Percentiles rank a stretch among this genome's conserved stretches.
phyloP scores from a whole-genome alignment of 2,888 invertebrate genomes.

The Mystacides longicornis region DNA sequence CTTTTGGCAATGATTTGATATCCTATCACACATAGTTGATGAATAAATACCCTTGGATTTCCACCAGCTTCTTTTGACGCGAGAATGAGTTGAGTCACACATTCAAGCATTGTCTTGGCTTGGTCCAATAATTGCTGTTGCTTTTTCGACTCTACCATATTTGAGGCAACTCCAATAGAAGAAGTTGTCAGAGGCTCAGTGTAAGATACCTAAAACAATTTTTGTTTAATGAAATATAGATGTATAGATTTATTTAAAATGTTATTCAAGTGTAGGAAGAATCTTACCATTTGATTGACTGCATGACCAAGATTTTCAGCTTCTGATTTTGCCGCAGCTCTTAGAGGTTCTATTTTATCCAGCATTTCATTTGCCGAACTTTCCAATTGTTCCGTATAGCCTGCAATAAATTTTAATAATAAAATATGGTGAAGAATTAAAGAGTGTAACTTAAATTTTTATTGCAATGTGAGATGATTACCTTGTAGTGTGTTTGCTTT shows the following conservation, averaged over 20 bases:
- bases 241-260: too few relatives aligned
- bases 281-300: slow-evolving; percentile 62
- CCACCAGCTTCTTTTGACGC: slow-evolving; percentile 86
- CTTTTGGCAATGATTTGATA: not conserved
- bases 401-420: slow-evolving; percentile 30
- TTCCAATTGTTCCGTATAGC: slow-evolving; percentile 72
- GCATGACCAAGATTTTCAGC: slow-evolving; percentile 91
- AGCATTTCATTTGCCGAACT: slow-evolving; percentile 72
- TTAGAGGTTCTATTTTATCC: slow-evolving; percentile 79
- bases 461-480: too few relatives aligned
- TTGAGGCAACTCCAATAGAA: slow-evolving; percentile 81
- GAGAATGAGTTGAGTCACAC: slow-evolving; percentile 77
- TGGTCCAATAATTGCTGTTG: slow-evolving; percentile 86
- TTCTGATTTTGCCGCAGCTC: slow-evolving; percentile 79
- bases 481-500: slow-evolving; percentile 65
- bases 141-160: slow-evolving; percentile 78
- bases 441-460: too few relatives aligned
- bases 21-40: not conserved
- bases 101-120: slow-evolving; percentile 90
- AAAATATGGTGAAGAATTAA: not conserved
- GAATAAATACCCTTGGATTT: slow-evolving; percentile 66
- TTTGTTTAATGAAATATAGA: too few relatives aligned
- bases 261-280: not conserved
- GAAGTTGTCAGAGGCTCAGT: slow-evolving; percentile 81
- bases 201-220: slow-evolving; percentile 52